Conservation (phyloP, 2,888 invertebrate genomes). For the Dione juno region DNA sequence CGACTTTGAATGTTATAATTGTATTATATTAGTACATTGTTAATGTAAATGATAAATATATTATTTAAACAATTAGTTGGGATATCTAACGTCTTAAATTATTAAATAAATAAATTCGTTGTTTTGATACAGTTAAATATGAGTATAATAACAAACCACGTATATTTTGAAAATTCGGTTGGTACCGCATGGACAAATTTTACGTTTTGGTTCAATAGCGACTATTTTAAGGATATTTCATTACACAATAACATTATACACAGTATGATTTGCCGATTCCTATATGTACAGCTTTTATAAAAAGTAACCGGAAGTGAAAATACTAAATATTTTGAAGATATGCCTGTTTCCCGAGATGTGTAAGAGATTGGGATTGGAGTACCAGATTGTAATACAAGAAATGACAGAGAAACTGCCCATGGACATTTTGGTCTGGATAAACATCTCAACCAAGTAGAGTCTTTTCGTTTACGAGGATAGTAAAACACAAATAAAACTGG, state of each 20-base stretch:
- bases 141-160: conserved; percentile 32
- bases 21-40: neutral
- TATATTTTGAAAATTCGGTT: conserved; percentile 35
- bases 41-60: neutral
- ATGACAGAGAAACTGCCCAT: too few species aligned
- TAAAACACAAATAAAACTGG: too few species aligned
- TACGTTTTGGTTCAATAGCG: conserved; percentile 39
- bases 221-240: conserved; percentile 26
- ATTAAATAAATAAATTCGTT: conserved; percentile 25
- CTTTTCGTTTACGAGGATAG: too few species aligned
- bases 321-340: conserved; percentile 2
- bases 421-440: too few species aligned
- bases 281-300: neutral
- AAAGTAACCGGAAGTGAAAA: neutral
- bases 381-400: too few species aligned
- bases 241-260: too few species aligned
- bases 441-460: too few species aligned
- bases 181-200: conserved; percentile 35
- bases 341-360: too few species aligned
- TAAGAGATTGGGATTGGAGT: too few species aligned
- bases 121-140: conserved; percentile 28
- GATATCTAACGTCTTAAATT: conserved; percentile 14
- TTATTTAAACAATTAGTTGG: neutral
- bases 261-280: neutral
- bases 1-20: neutral